Base-by-base conservation (phyloP, 1,140 invertebrate genomes). In the Amphibalanus amphitrite region DNA sequence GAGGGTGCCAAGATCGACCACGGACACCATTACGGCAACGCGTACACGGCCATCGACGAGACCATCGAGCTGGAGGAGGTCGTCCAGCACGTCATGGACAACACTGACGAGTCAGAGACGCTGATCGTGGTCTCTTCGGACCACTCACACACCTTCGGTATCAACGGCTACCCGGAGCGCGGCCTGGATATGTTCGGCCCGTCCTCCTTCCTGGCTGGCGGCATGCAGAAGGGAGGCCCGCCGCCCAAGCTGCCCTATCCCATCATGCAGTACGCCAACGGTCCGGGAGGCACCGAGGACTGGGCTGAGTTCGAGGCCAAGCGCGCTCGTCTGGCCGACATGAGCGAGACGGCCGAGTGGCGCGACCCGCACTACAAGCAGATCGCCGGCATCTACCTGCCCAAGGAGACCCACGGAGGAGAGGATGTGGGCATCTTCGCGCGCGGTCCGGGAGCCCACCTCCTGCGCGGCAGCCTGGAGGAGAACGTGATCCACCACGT, bases 341-440 rank as follows among this genome's bases (percentile, higher is more conserved):
- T 88, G 87, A 0, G 87, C 89, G 0, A 88, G 88, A 0, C 79
- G 87, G 40, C 65, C 87, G 73, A 90, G 88, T 67, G 65, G 65
- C 65, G 65, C n/a, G 65, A 67, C 28, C 65, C 65, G n/a, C 65
- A 67, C 65, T 67, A 67, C 65, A 67, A 67, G 28, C n/a, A 67
- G 65, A 25, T 67, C 3, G 65, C 65, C 65, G 65, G 65, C 8
- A 67, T 67, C 65, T 20, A 20, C n/a, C 65, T 67, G 65, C 65
- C 65, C 0, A 70, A 70, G 86, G 88, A 88, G 6, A 91, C 90
- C 0, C 91, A 94, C 76, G 90, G 90, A 0, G 92, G 90, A 15
- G 91, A 93, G 80, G 91, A 94, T 78, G 92, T 94, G 0, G 87
- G 89, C 0, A 86, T 92, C 26, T 92, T 90, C 76, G 89, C 91